phyloP scores from a whole-genome alignment of 2,797 vertebrate genomes.

The Artibeus jamaicensis region DNA sequence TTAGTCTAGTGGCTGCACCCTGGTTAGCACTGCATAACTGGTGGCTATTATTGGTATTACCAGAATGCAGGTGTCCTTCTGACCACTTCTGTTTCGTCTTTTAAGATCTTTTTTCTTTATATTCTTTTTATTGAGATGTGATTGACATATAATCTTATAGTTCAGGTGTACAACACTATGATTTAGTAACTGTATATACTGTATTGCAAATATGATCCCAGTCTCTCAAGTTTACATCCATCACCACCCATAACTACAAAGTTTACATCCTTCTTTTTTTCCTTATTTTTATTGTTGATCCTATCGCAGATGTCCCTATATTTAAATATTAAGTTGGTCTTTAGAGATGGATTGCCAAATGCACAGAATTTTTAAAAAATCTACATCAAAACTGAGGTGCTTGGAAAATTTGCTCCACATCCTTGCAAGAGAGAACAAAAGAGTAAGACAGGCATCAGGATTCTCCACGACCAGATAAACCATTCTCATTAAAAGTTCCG shows the following conservation, averaged over 20 bases:
- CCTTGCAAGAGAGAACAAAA: not conserved
- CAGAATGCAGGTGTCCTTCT: not conserved
- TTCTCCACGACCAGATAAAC: not conserved
- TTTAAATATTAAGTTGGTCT: slow-evolving; percentile 35
- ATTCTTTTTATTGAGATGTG: not conserved
- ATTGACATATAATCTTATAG: not conserved
- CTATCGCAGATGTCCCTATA: not conserved
- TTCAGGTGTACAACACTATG: not conserved
- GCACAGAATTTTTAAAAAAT: not conserved
- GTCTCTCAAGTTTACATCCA: not conserved
- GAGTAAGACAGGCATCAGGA: not conserved
- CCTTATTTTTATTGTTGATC: not conserved
- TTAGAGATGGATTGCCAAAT: not conserved
- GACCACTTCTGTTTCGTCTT: not conserved
- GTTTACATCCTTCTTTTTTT: not conserved
- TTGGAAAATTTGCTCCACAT: not conserved
- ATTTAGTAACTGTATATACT: not conserved
- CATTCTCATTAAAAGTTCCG: not conserved
- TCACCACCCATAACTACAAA: not conserved
- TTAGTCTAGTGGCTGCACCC: not conserved
- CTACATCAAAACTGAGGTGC: not conserved
- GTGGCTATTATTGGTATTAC: not conserved
- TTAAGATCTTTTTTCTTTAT: slow-evolving; percentile 20
- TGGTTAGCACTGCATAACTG: not conserved
- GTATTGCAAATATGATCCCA: not conserved